Percentiles rank a stretch among this genome's conserved stretches.
phyloP scores from a whole-genome alignment of 2,113 vertebrate species.

The Okapia johnstoni region DNA sequence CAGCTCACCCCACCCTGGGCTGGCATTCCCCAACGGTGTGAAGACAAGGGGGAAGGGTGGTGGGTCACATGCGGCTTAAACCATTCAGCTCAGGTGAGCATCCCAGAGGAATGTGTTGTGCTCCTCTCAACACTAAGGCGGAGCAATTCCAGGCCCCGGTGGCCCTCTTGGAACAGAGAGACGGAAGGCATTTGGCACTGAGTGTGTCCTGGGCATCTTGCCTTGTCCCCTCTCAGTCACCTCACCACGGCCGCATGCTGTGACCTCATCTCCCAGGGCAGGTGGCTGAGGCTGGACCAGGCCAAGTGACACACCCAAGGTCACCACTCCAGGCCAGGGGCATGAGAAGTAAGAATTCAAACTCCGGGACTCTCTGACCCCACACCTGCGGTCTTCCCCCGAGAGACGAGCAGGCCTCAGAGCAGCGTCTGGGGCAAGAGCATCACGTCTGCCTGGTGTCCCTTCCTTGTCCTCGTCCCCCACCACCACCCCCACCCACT shows the following conservation, averaged over 20 bases:
- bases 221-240: background rate
- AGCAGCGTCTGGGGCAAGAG: background rate
- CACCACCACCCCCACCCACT: background rate
- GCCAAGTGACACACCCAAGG: background rate
- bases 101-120: background rate
- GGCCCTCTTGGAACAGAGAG: background rate
- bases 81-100: background rate
- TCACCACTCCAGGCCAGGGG: background rate
- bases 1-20: too few species aligned
- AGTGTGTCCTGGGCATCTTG: background rate
- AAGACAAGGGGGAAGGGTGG: background rate
- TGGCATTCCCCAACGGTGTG: background rate
- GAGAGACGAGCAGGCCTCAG: background rate
- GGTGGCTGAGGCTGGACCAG: background rate
- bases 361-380: background rate
- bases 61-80: background rate
- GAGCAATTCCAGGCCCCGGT: background rate
- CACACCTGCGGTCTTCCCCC: background rate
- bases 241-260: rapidly evolving
- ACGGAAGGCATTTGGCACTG: background rate
- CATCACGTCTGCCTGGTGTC: background rate
- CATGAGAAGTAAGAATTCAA: background rate
- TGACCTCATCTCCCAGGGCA: background rate
- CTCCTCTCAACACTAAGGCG: background rate
- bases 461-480: background rate